phyloP scores from a whole-genome alignment of 2,113 vertebrate genomes.

The Ophthalmolycus amberensis region DNA sequence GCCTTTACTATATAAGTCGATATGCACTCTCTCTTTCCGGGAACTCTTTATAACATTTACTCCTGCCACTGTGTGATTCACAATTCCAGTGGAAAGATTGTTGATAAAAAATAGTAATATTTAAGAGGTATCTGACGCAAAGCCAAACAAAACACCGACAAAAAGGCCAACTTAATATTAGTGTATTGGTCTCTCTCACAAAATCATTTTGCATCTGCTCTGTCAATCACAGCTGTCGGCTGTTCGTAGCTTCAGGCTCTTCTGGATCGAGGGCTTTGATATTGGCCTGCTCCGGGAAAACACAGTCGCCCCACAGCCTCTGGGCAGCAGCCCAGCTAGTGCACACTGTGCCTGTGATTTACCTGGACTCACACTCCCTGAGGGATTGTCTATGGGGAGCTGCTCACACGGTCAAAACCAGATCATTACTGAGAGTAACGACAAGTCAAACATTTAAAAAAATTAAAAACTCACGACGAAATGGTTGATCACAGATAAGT shows the following conservation, averaged over 20 bases:
- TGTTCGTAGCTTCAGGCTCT: slow-evolving; percentile 54
- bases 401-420: slow-evolving; percentile 34
- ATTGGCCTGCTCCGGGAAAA: slow-evolving; percentile 38
- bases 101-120: not conserved
- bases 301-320: slow-evolving; percentile 43
- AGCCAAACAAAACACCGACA: slow-evolving; percentile 13
- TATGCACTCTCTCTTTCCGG: not conserved
- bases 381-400: slow-evolving; percentile 34
- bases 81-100: not conserved
- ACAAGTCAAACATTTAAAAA: not conserved
- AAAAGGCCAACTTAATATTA: slow-evolving; percentile 6
- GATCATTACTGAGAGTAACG: slow-evolving; percentile 36
- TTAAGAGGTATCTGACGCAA: not conserved
- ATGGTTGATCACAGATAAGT: not conserved
- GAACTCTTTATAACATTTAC: not conserved
- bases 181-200: not conserved
- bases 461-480: not conserved
- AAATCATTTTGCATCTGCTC: slow-evolving; percentile 33
- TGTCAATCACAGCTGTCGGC: slow-evolving; percentile 54
- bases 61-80: not conserved
- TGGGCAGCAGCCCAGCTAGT: slow-evolving; percentile 47
- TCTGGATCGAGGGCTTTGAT: slow-evolving; percentile 68
- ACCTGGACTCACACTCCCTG: slow-evolving; percentile 53
- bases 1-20: not conserved
- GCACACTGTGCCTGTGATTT: slow-evolving; percentile 44